Percentiles rank a stretch among this genome's conserved stretches.
These are phyloP conservation scores for Elgonia sp. DNA, from an alignment of 2,888 invertebrate species.

Conservation along the genomic window DNA sequence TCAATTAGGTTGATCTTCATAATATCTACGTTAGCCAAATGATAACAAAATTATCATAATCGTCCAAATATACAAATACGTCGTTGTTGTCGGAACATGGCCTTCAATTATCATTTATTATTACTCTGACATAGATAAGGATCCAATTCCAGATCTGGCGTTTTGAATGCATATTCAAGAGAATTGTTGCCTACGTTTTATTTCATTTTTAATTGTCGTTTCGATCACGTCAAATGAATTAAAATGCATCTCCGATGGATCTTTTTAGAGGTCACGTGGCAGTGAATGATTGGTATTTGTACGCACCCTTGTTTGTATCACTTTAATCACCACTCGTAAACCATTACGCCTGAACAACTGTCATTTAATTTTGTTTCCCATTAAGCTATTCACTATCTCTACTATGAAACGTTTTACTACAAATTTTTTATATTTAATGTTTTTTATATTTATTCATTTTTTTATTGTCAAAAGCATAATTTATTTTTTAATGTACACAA, in stretches of 20 bases:
- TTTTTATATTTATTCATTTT: too few species aligned
- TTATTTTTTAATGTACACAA: too few species aligned
- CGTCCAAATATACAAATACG: constrained; percentile 62
- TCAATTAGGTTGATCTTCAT: constrained; percentile 75
- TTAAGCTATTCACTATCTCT: constrained; percentile 16
- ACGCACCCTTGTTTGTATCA: constrained; percentile 61
- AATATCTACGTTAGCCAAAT: constrained; percentile 74
- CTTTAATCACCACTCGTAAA: constrained; percentile 57
- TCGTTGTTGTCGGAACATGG: constrained; percentile 2
- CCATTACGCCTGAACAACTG: constrained; percentile 31
- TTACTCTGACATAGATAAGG: constrained; percentile 33
- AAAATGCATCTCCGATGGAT: constrained; percentile 16
- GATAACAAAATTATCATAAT: constrained; percentile 75
- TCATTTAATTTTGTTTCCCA: constrained; percentile 53
- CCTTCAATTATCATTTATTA: constrained; percentile 72
- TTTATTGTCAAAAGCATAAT: too few species aligned
- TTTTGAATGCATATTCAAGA: constrained; percentile 20
- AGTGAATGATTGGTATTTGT: constrained; percentile 63
- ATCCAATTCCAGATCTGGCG: constrained; percentile 17
- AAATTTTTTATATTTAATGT: too few species aligned
- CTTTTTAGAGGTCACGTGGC: constrained; percentile 61
- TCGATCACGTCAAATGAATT: constrained; percentile 36
- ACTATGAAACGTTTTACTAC: background rate
- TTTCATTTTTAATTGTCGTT: constrained; percentile 44
- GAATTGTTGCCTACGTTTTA: constrained; percentile 4